phyloP scores from a whole-genome alignment of 1,140 invertebrate genomes.

The Orussus abietinus region DNA sequence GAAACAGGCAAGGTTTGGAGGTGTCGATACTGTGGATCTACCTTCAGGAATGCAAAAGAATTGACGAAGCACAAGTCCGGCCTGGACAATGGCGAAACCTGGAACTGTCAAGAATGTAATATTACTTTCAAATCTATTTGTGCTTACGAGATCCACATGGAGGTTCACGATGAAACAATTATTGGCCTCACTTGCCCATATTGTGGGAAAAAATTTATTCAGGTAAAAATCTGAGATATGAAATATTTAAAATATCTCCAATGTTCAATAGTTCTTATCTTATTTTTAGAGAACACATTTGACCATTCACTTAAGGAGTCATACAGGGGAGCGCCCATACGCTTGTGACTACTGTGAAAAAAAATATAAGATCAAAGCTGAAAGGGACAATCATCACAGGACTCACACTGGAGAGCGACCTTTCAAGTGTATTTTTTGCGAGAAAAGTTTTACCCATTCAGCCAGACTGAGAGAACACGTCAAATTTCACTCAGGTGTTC shows the following conservation, averaged over 20 bases:
- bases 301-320: conserved; percentile 11
- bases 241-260: not conserved
- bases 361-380: conserved; percentile 37
- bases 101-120: conserved; percentile 2
- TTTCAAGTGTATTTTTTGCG: conserved; percentile 53
- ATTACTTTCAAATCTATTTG: conserved; percentile 1
- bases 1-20: not conserved
- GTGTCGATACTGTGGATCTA: not conserved
- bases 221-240: conserved; percentile 5
- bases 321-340: conserved; percentile 13
- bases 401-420: conserved; percentile 55
- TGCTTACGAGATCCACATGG: not conserved
- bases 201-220: conserved; percentile 3
- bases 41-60: not conserved
- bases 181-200: conserved; percentile 3
- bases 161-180: not conserved
- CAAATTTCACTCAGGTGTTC: not conserved
- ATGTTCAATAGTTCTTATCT: not conserved
- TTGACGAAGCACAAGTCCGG: conserved; percentile 8
- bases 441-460: conserved; percentile 44
- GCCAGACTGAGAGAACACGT: conserved; percentile 5
- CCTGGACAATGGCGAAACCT: not conserved
- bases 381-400: conserved; percentile 37
- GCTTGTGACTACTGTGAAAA: conserved; percentile 48
- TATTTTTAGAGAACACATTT: conserved; percentile 11